phyloP scores from a whole-genome alignment of 2,113 vertebrate species.

The Prietella phreatophila region DNA sequence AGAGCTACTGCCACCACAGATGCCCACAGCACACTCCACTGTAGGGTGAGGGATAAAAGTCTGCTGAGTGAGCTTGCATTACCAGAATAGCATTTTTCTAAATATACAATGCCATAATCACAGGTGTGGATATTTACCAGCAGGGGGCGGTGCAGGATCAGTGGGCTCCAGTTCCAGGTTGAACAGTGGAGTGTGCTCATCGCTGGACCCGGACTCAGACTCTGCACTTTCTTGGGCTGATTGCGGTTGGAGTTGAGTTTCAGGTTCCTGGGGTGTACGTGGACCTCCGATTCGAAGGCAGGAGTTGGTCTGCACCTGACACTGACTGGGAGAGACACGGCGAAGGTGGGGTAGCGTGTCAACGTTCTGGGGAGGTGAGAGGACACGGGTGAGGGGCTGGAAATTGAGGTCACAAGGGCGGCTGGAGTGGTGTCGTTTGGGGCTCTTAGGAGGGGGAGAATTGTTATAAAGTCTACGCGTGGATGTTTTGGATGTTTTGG shows the following conservation, averaged over 20 bases:
- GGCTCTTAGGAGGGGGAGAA: slow-evolving; percentile 70
- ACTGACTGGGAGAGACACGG: slow-evolving; percentile 86
- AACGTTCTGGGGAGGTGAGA: slow-evolving; percentile 81
- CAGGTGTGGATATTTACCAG: slow-evolving; percentile 20
- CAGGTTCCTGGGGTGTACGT: slow-evolving; percentile 59
- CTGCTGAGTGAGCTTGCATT: not conserved
- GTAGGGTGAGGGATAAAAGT: not conserved
- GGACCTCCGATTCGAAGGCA: slow-evolving; percentile 79
- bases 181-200: slow-evolving; percentile 69
- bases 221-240: slow-evolving; percentile 57
- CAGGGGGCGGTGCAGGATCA: slow-evolving; percentile 18
- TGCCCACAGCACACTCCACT: slow-evolving; percentile 37
- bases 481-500: slow-evolving; percentile 64
- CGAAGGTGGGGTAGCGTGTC: slow-evolving; percentile 86
- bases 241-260: slow-evolving; percentile 37
- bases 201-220: slow-evolving; percentile 70
- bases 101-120: not conserved
- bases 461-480: slow-evolving; percentile 65
- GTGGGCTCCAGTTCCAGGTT: slow-evolving; percentile 69
- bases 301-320: slow-evolving; percentile 84
- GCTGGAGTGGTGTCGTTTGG: slow-evolving; percentile 64
- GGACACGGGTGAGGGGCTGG: slow-evolving; percentile 77
- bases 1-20: slow-evolving; percentile 65
- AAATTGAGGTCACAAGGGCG: slow-evolving; percentile 83
- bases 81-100: not conserved